phyloP scores from a whole-genome alignment of 2,113 vertebrate genomes.

The Cricetomys ansorgei region DNA sequence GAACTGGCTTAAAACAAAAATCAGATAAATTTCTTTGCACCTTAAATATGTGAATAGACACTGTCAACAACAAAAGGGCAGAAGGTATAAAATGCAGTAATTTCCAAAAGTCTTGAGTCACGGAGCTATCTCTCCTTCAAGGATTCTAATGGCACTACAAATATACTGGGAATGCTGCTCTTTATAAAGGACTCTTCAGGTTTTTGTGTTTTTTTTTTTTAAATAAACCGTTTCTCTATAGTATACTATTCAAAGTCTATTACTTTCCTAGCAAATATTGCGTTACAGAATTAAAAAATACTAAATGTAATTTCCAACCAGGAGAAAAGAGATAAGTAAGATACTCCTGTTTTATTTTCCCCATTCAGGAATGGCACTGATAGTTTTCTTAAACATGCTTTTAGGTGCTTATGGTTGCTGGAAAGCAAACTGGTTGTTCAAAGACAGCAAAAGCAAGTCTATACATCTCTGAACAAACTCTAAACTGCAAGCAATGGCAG shows the following conservation, averaged over 20 bases:
- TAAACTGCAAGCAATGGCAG: constrained; percentile 23
- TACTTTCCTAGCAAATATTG: constrained; percentile 38
- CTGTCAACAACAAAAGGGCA: not conserved
- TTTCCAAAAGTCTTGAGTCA: constrained; percentile 39
- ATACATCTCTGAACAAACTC: not conserved
- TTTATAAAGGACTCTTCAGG: not conserved
- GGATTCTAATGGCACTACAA: not conserved
- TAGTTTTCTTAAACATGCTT: constrained; percentile 52
- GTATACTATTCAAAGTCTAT: constrained; percentile 1
- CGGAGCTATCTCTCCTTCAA: not conserved
- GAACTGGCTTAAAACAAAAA: constrained; percentile 44
- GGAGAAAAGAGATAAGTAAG: not conserved
- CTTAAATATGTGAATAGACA: not conserved
- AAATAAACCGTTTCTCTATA: not conserved
- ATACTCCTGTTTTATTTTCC: not conserved
- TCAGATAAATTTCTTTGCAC: not conserved
- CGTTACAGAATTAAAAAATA: not conserved
- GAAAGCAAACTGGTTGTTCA: constrained; percentile 37
- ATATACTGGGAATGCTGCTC: not conserved
- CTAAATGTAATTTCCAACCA: constrained; percentile 49
- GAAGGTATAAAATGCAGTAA: not conserved
- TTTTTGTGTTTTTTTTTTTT: not conserved
- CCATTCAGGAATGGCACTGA: constrained; percentile 34
- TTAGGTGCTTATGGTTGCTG: constrained; percentile 50
- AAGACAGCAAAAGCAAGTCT: constrained; percentile 36